Percentiles rank a stretch among this genome's conserved stretches.
Conservation (phyloP, 1,140 invertebrate species). For the Tetranychus urticae region DNA sequence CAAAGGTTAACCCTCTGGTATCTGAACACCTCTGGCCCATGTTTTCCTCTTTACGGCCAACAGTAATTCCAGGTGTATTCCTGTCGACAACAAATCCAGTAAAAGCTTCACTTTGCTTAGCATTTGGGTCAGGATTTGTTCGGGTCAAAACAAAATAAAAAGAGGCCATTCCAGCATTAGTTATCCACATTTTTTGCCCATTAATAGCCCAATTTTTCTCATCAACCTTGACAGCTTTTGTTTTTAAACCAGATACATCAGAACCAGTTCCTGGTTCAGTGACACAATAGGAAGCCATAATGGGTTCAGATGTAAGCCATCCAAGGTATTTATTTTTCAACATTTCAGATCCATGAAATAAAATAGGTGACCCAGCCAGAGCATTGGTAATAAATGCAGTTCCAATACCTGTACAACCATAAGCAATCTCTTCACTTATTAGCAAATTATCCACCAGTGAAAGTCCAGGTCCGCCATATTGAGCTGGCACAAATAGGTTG, state of each 20-base stretch:
- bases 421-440: constrained; percentile 26
- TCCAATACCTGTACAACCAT: constrained; percentile 27
- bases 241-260: constrained; percentile 71
- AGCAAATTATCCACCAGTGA: constrained; percentile 21
- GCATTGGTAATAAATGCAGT: constrained; percentile 27
- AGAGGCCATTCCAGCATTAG: constrained; percentile 84
- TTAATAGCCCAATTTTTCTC: constrained; percentile 76
- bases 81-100: constrained; percentile 87
- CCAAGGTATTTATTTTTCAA: constrained; percentile 83
- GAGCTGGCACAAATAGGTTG: constrained; percentile 52
- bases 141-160: constrained; percentile 87
- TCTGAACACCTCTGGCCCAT: constrained; percentile 94
- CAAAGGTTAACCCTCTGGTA: constrained; percentile 85
- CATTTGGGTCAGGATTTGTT: constrained; percentile 74
- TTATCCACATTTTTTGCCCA: constrained; percentile 97
- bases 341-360: constrained; percentile 54
- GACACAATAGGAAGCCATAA: constrained; percentile 72
- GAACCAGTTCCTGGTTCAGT: constrained; percentile 74
- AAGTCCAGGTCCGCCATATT: constrained; percentile 25
- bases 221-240: constrained; percentile 73
- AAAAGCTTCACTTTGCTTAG: constrained; percentile 65
- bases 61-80: constrained; percentile 40
- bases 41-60: constrained; percentile 84
- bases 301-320: constrained; percentile 52
- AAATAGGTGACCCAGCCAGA: constrained; percentile 49